Base-by-base conservation (phyloP, 2,797 vertebrate species). In the Balearica regulorum region DNA sequence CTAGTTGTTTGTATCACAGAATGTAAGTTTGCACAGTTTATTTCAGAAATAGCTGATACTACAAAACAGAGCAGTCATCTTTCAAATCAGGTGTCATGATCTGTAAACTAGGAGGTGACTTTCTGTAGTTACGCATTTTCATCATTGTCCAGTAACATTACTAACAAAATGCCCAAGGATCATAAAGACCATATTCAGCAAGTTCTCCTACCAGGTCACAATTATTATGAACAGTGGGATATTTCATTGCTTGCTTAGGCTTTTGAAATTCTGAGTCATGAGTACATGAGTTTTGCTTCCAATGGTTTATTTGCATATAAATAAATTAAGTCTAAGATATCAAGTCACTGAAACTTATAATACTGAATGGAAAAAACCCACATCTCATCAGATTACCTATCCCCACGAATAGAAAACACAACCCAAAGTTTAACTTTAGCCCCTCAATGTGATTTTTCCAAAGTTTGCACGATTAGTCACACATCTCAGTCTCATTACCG, bases 191-290 rank as follows among this genome's bases (percentile, higher is more conserved):
- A 31, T 28, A 83, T 62, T 87, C 91, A 95, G 92, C 91, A 95
- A 73, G 53, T 92, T 94, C 62, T 87, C 89, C 71, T 83, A 46
- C 48, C 88, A 87, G 60, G 21, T 89, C 87, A 35, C n/a, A 91
- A 28, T 80, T 83, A 69, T 55, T 66, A 39, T 21, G 9, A 92
- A 54, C 25, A 69, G 17, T 48, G 19, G 24, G 29, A 71, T 33
- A 75, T 68, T 81, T 83, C 73, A 83, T 35, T 90, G 33, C 83
- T 95, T 76, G 55, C 55, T 73, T 73, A 66, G 86, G 53, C 58
- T 90, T 80, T 71, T 70, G 31, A 90, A 94, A 85, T 89, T 90
- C 75, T 87, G 82, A 95, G 78, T 85, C 90, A 93, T 17, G 57
- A 10, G 82, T 86, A 76, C 17, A 33, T 18, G 41, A 73, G 46